These are phyloP conservation scores for Onychostruthus taczanowskii DNA, from an alignment of 2,113 vertebrate genomes.

Conservation along the genomic window DNA sequence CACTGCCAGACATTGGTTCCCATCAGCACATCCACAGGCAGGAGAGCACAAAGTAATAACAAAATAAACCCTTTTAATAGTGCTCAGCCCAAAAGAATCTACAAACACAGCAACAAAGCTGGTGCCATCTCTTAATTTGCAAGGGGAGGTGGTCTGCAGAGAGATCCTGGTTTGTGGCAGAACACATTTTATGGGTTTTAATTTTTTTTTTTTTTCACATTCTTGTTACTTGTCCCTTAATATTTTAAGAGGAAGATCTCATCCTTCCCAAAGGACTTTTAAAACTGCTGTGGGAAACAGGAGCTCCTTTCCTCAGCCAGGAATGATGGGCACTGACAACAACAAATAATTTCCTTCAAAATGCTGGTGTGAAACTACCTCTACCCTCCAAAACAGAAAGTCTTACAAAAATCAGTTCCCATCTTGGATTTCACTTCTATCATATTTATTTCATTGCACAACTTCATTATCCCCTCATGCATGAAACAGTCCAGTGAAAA, in stretches of 20 bases:
- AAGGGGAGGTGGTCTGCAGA: background rate
- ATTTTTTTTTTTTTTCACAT: background rate
- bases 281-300: background rate
- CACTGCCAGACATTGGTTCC: background rate
- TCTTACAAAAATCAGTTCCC: background rate
- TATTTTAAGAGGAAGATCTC: constrained; percentile 15
- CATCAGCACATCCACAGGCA: background rate
- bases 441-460: background rate
- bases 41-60: background rate
- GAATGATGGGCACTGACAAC: background rate
- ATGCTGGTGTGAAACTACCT: background rate
- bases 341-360: constrained; percentile 11
- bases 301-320: background rate
- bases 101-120: background rate
- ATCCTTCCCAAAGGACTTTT: background rate
- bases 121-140: background rate
- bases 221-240: background rate
- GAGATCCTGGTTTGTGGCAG: background rate
- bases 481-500: background rate
- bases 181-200: background rate
- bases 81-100: background rate
- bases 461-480: background rate
- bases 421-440: background rate
- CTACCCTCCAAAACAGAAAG: background rate
- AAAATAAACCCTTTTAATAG: background rate